These are phyloP conservation scores for Drosophila sordidula DNA, from an alignment of 2,888 invertebrate genomes.

Conservation along the genomic window DNA sequence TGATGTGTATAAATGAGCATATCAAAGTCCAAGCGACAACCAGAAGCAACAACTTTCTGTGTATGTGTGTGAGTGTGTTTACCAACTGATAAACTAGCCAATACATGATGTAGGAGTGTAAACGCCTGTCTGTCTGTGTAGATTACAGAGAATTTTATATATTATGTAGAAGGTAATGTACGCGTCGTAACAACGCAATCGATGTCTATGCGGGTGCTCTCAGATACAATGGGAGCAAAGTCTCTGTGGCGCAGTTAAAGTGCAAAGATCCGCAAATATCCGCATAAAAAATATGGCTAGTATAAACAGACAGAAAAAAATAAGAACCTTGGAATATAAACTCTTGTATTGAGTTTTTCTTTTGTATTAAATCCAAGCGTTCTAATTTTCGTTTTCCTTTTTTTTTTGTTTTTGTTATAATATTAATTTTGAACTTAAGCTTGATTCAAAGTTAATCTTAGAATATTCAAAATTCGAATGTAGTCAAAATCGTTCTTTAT, in stretches of 20 bases:
- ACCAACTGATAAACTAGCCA: constrained; percentile 58
- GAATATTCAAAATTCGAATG: too few species aligned
- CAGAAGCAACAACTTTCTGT: constrained; percentile 20
- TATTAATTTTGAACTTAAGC: too few species aligned
- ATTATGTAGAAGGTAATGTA: constrained; percentile 43
- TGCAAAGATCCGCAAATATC: constrained; percentile 10
- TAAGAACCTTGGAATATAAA: too few species aligned
- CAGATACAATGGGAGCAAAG: constrained; percentile 11
- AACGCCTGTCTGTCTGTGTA: constrained; percentile 26
- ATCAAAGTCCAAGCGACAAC: constrained; percentile 62
- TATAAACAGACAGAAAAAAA: too few species aligned
- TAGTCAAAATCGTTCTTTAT: neutral
- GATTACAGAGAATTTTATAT: constrained; percentile 27
- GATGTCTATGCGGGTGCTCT: constrained; percentile 29
- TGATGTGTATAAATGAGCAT: constrained; percentile 38
- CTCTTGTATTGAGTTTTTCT: too few species aligned
- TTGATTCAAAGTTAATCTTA: too few species aligned
- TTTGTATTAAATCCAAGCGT: too few species aligned
- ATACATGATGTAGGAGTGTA: constrained; percentile 23
- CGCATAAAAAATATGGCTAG: neutral
- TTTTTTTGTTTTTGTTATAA: too few species aligned
- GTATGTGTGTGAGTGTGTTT: constrained; percentile 25
- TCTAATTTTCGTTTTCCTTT: too few species aligned
- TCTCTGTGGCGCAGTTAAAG: constrained; percentile 15
- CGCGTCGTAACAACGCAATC: constrained; percentile 13